Evolutionary conservation across 2,797 vertebrate genomes (phyloP).

Genomic region (Psittacula derbiana): DNA sequence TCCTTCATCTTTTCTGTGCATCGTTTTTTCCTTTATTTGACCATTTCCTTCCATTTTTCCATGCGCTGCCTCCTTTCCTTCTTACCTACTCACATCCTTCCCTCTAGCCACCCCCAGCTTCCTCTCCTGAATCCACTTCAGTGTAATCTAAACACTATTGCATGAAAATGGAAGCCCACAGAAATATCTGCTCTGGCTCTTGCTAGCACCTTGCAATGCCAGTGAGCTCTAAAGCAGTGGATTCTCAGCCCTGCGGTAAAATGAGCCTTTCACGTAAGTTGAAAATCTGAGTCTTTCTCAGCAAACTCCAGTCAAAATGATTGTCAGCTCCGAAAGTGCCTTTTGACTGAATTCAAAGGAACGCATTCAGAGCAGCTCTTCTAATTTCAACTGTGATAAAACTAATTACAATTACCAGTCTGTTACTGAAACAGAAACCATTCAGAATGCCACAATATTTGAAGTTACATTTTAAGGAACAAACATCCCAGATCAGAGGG

Average conservation of each 20-base stretch:
- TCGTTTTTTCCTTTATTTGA: background rate
- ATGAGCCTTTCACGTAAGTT: constrained; percentile 47
- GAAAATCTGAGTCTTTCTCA: constrained; percentile 27
- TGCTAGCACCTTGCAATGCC: background rate
- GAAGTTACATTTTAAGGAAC: background rate
- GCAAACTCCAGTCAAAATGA: background rate
- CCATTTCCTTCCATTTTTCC: background rate
- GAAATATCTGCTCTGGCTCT: constrained; percentile 61
- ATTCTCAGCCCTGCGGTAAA: constrained; percentile 34
- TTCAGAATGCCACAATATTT: background rate
- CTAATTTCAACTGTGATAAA: constrained; percentile 3
- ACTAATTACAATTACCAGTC: constrained; percentile 26
- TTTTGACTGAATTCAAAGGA: constrained; percentile 32
- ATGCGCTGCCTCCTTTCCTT: background rate
- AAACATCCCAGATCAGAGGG: background rate
- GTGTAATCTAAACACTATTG: constrained; percentile 53
- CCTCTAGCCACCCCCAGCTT: constrained; percentile 20
- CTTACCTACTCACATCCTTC: background rate
- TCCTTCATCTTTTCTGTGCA: background rate
- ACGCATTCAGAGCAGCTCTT: background rate
- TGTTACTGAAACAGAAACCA: constrained; percentile 18
- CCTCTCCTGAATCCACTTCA: constrained; percentile 54
- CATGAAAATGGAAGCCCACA: constrained; percentile 26
- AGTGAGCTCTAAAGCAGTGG: constrained; percentile 14
- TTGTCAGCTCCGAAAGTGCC: constrained; percentile 16